A percentile compares a stretch with the other conserved stretches of the same genome.
Evolutionary conservation across 2,113 vertebrate genomes (phyloP).

Genomic region (Entomyzon cyanotis): DNA sequence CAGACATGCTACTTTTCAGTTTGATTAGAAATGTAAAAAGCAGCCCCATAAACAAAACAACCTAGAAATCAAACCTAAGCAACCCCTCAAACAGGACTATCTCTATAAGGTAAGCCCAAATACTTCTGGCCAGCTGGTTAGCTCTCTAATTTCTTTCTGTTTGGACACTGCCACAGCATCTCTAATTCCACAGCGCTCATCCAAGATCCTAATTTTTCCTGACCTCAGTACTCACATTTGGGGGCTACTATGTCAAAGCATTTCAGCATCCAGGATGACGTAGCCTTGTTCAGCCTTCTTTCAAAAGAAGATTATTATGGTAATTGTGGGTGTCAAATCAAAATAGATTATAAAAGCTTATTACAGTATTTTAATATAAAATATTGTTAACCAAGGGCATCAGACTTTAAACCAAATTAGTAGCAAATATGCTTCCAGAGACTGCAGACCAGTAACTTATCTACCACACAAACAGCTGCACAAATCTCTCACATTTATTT

Average conservation of each 20-base stretch:
- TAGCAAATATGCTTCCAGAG: slow-evolving; percentile 9
- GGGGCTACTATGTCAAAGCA: not conserved
- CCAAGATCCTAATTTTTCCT: not conserved
- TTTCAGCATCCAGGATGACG: slow-evolving; percentile 13
- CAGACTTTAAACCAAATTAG: slow-evolving; percentile 50
- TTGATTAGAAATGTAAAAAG: not conserved
- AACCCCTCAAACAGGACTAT: not conserved
- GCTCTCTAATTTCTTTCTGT: not conserved
- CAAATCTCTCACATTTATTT: slow-evolving; percentile 59
- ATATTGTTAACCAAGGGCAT: not conserved
- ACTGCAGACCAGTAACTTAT: slow-evolving; percentile 17
- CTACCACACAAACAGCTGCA: slow-evolving; percentile 37
- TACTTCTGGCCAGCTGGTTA: not conserved
- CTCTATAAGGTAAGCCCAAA: not conserved
- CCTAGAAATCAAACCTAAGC: not conserved
- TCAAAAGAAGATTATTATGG: not conserved
- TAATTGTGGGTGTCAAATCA: not conserved
- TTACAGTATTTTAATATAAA: slow-evolving; percentile 44
- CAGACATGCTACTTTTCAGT: not conserved
- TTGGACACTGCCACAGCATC: not conserved
- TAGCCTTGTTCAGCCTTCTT: not conserved
- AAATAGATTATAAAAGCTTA: slow-evolving; percentile 17
- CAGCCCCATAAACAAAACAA: not conserved
- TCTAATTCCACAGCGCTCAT: not conserved
- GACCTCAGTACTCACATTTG: not conserved